Evolutionary conservation across 2,797 vertebrate genomes (phyloP).

Genomic region (Choloepus didactylus): DNA sequence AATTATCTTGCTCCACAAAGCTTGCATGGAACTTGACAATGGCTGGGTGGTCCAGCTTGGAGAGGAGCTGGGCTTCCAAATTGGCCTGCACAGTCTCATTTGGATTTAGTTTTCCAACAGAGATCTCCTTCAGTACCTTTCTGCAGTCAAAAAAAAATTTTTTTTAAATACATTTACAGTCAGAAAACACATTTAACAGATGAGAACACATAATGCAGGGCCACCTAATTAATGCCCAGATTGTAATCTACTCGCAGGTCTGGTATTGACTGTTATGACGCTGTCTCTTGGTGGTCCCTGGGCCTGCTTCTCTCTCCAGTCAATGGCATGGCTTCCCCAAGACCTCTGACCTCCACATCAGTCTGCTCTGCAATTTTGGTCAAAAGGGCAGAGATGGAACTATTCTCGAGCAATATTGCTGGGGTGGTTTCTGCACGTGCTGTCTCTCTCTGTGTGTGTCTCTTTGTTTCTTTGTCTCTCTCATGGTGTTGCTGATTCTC

Average conservation of each 20-base stretch:
- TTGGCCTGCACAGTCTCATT: slow-evolving; percentile 92
- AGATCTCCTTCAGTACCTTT: slow-evolving; percentile 93
- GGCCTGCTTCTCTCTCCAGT: not conserved
- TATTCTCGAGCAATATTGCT: not conserved
- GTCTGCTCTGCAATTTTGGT: not conserved
- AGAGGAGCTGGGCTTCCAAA: slow-evolving; percentile 92
- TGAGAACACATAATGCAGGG: not conserved
- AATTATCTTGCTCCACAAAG: slow-evolving; percentile 91
- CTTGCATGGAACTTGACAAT: slow-evolving; percentile 93
- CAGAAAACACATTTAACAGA: slow-evolving; percentile 32
- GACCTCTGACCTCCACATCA: not conserved
- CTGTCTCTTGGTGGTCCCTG: not conserved
- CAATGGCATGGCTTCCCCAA: not conserved
- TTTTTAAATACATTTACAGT: slow-evolving; percentile 9
- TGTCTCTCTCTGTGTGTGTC: not conserved
- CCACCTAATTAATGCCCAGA: not conserved
- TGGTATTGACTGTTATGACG: not conserved
- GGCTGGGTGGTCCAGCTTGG: slow-evolving; percentile 91
- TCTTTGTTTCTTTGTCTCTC: not conserved
- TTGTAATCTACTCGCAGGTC: not conserved
- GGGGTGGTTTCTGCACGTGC: not conserved
- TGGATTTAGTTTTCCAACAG: slow-evolving; percentile 90
- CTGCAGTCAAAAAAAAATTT: slow-evolving; percentile 81
- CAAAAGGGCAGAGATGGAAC: not conserved
- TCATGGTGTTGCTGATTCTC: not conserved